Evolutionary conservation across 2,113 vertebrate genomes (phyloP).

Genomic region (Hippolais icterina): DNA sequence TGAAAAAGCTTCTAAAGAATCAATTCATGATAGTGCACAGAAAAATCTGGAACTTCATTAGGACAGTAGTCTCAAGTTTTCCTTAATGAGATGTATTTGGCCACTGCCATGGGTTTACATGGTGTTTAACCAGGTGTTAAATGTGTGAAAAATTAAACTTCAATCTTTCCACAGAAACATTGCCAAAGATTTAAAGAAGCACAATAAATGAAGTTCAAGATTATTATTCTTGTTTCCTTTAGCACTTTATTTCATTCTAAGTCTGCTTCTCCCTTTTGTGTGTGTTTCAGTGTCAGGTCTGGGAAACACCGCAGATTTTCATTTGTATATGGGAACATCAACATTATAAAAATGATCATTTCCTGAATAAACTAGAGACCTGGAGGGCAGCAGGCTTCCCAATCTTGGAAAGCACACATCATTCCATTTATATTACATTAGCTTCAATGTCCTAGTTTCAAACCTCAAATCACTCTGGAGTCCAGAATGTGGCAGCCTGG

Average conservation of each 20-base stretch:
- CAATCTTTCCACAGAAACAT: background rate
- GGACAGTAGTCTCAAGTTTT: background rate
- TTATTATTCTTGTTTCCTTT: background rate
- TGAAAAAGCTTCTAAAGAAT: background rate
- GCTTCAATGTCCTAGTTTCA: background rate
- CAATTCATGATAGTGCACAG: background rate
- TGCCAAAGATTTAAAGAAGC: background rate
- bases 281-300: background rate
- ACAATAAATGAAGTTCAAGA: background rate
- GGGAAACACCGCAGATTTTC: background rate
- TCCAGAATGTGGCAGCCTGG: background rate
- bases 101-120: background rate
- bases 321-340: background rate
- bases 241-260: background rate
- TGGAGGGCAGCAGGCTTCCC: background rate
- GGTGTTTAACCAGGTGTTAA: slow-evolving; percentile 19
- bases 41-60: background rate
- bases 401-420: background rate
- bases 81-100: background rate
- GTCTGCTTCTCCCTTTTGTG: background rate
- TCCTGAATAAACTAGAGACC: background rate
- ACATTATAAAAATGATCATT: background rate
- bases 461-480: background rate
- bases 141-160: background rate
- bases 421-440: background rate